Percentiles rank a stretch among this genome's conserved stretches.
These are phyloP conservation scores for Parasteatoda tepidariorum DNA, from an alignment of 1,140 invertebrate genomes.

Conservation along the genomic window DNA sequence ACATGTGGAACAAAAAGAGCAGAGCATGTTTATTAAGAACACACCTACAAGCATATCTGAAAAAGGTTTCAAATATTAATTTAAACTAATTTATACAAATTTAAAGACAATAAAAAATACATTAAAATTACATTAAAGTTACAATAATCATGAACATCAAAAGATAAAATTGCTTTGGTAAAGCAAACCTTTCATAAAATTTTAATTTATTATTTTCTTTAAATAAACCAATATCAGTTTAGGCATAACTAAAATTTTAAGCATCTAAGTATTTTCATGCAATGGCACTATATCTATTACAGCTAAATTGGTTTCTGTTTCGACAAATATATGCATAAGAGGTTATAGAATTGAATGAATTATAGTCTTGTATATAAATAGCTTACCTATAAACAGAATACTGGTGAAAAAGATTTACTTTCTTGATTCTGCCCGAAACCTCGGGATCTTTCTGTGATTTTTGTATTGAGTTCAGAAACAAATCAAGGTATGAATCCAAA, in stretches of 20 bases:
- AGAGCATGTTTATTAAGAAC: constrained; percentile 71
- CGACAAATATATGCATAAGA: too few species aligned
- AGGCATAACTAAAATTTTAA: too few species aligned
- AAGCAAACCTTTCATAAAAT: too few species aligned
- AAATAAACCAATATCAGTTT: too few species aligned
- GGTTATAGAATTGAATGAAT: too few species aligned
- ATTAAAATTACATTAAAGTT: not conserved
- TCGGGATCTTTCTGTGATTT: constrained; percentile 31
- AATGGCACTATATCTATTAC: too few species aligned
- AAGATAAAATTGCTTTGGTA: too few species aligned
- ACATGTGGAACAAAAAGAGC: constrained; percentile 72
- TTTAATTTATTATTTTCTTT: too few species aligned
- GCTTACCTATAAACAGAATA: constrained; percentile 41
- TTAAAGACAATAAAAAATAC: not conserved
- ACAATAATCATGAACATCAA: not conserved
- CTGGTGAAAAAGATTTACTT: constrained; percentile 30
- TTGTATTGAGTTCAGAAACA: constrained; percentile 31
- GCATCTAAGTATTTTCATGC: too few species aligned
- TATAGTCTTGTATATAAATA: too few species aligned
- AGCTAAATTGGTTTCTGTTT: too few species aligned
- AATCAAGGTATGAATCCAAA: constrained; percentile 27
- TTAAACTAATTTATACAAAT: not conserved
- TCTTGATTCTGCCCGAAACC: not conserved
- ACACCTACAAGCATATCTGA: constrained; percentile 70
- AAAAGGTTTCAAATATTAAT: constrained; percentile 23